Base-by-base conservation (phyloP, 1,140 invertebrate species). In the Coenobita brevimanus region DNA sequence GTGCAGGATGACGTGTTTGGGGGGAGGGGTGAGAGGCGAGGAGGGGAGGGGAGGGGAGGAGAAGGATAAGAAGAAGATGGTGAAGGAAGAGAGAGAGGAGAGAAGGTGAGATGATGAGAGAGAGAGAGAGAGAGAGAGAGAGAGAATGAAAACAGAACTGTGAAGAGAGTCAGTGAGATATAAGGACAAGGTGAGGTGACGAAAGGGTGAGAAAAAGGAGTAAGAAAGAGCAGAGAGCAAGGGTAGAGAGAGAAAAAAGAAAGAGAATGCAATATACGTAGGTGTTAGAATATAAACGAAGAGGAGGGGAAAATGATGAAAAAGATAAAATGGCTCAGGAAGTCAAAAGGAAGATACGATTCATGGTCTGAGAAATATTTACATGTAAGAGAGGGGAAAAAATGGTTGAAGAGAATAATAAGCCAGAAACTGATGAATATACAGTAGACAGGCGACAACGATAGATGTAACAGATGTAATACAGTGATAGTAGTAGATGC, bases 111-210 rank as follows among this genome's bases (percentile, higher is more conserved):
- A 57, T 10, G n/a, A n/a, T 13, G 54, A 57, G 54, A 57, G 54
- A 57, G 54, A 57, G 54, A 57, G 54, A 57, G 54, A 57, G 54
- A 57, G n/a, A 57, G 54, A 57, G n/a, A n/a, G 54, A 57, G n/a
- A n/a, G 54, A 57, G n/a, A n/a, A 57, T 10, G n/a, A 57, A n/a
- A n/a, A 57, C 13, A n/a, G 54, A n/a, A 57, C 54, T 57, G 54
- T 13, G n/a, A n/a, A 57, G n/a, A 57, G 54, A 57, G n/a, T n/a
- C n/a, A n/a, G n/a, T n/a, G 54, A n/a, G 54, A 13, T 13, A 57
- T 10, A 57, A 67, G n/a, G 6, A 67, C 27, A 30, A 64, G 21
- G 10, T 3, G 62, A 67, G 21, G 62, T 8, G 36, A 33, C 10
- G n/a, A 67, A 1, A 67, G n/a, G n/a, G n/a, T 33, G 36, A 67